Conservation (phyloP, 2,888 invertebrate genomes). For the Synergus itoensis region DNA sequence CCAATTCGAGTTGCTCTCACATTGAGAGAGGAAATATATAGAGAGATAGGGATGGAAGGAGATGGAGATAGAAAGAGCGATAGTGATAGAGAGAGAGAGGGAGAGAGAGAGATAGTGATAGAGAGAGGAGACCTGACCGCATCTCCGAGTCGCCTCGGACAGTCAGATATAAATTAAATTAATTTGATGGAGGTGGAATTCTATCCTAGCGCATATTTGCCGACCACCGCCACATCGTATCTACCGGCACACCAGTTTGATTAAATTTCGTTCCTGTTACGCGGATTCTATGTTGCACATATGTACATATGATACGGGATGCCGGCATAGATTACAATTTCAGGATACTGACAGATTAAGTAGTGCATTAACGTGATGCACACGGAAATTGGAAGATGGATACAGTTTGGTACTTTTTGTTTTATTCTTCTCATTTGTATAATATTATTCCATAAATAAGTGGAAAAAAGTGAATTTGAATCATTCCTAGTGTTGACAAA, state of each 20-base stretch:
- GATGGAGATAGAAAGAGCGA: conserved; percentile 13
- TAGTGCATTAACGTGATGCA: neutral
- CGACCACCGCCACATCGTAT: conserved; percentile 62
- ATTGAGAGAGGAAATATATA: conserved; percentile 15
- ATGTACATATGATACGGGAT: conserved; percentile 11
- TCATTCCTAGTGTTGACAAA: neutral
- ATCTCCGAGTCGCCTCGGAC: conserved; percentile 65
- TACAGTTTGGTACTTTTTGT: neutral
- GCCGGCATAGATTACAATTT: conserved; percentile 15
- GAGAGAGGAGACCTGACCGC: conserved; percentile 58
- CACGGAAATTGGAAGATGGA: neutral
- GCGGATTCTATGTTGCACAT: conserved; percentile 56
- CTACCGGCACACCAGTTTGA: conserved; percentile 68
- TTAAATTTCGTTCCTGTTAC: conserved; percentile 69
- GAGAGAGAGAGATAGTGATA: conserved; percentile 25
- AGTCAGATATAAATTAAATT: conserved; percentile 74
- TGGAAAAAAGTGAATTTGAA: neutral
- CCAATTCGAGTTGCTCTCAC: conserved; percentile 53
- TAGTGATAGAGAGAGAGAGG: no score
- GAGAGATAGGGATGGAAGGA: neutral
- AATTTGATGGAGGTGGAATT: conserved; percentile 73
- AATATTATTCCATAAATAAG: no score
- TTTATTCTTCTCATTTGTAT: neutral
- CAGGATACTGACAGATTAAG: neutral
- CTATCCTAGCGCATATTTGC: conserved; percentile 65